A percentile compares a stretch with the other conserved stretches of the same genome.
These are phyloP conservation scores for Nematostella vectensis DNA, from an alignment of 92 coral and sea anemone genomes.

Conservation along the genomic window DNA sequence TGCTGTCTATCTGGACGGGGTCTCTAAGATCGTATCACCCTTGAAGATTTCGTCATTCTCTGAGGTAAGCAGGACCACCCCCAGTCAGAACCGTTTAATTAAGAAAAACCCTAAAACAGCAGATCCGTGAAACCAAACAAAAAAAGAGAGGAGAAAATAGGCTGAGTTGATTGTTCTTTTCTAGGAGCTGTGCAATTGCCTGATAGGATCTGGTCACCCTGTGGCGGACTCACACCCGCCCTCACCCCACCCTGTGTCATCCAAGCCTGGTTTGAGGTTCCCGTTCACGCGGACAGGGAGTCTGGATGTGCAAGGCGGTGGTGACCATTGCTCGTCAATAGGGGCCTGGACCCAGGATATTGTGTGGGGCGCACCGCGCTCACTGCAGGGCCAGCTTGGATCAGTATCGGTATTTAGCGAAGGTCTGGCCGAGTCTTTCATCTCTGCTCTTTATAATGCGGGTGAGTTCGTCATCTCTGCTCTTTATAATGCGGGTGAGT, in stretches of 20 bases:
- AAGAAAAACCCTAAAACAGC: too few species aligned
- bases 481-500: slow-evolving; percentile 65
- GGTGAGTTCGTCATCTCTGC: slow-evolving; percentile 67
- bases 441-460: slow-evolving; percentile 47
- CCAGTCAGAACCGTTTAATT: not conserved
- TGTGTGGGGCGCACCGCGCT: slow-evolving; percentile 88
- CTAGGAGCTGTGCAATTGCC: slow-evolving; percentile 75
- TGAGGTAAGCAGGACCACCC: slow-evolving; percentile 47
- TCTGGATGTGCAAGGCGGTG: slow-evolving; percentile 23
- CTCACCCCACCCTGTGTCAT: slow-evolving; percentile 22
- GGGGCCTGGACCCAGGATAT: slow-evolving; percentile 77
- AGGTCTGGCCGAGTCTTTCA: slow-evolving; percentile 59
- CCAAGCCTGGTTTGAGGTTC: slow-evolving; percentile 27
- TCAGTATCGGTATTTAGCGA: slow-evolving; percentile 84
- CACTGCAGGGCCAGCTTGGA: slow-evolving; percentile 94
- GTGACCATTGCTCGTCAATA: slow-evolving; percentile 31
- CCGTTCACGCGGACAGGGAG: slow-evolving; percentile 39
- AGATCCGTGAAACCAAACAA: too few species aligned
- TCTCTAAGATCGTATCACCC: slow-evolving; percentile 51
- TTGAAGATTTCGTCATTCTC: slow-evolving; percentile 69
- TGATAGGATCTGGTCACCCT: slow-evolving; percentile 79
- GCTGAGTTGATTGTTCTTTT: too few species aligned
- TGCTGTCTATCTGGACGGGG: slow-evolving; percentile 71
- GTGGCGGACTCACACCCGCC: slow-evolving; percentile 37
- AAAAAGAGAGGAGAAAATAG: too few species aligned